Evolutionary conservation across 2,888 invertebrate species (phyloP), one percentile per base, ranked within the genome.

Genomic region (Epinotia demarniana): DNA sequence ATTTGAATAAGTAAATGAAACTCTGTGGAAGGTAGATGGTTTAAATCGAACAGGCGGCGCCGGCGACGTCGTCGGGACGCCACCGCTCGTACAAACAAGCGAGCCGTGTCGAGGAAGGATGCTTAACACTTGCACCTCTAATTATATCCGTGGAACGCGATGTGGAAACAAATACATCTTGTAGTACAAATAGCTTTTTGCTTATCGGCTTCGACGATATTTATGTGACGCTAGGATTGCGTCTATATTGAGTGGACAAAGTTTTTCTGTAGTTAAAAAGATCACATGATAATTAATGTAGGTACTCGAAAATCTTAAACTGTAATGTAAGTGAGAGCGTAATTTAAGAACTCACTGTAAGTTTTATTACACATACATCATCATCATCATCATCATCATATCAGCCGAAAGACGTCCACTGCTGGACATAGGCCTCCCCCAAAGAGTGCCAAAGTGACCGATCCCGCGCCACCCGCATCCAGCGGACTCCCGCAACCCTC

Each of bases 51-150:
- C 91, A 88, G 92, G 92, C 91, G 93, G 93, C 93, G 93, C 92
- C 92, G 89, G 86, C 84, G 86, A 89, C 87, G 92, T 89, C 92
- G 89, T 91, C 90, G 87, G 85, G 87, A 89, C 89, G 90, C 90
- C 88, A 88, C 87, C 84, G 88, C 80, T 87, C 87, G 80, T 83
- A 87, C 91, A 90, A 91, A 91, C 90, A 90, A 82, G 81, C 87
- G 89, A 89, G 88, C 90, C 92, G 89, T 89, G 85, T 90, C 89
- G 92, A 91, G 90, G 90, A 92, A 91, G 91, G 92, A 92, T 92
- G 89, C 90, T 90, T 89, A 90, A 88, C 92, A 91, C 90, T 92
- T 90, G 90, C 89, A 91, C 89, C 91, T 91, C 90, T 92, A 92
- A 92, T 92, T 91, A 91, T 92, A 92, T 88, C 90, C 87, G 78